Evolutionary conservation across 2,888 invertebrate genomes (phyloP), one percentile per base, ranked within the genome.

Genomic region (Quadroppia sp.): DNA sequence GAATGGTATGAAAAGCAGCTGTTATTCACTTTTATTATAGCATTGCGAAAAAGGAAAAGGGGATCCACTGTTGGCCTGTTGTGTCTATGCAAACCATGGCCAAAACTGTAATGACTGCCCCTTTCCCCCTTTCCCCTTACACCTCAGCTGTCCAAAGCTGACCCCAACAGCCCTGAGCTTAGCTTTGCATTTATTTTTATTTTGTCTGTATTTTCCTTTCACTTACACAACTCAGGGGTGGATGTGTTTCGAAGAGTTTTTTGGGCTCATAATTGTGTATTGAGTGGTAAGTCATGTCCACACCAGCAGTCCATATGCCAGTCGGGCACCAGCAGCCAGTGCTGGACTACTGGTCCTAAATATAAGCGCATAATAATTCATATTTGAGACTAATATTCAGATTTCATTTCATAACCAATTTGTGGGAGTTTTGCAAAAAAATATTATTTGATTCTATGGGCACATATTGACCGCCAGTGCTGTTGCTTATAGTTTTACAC

Each of bases 71-170:
- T 17, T 30, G 32, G 13, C 32, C 11, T 11, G 28, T 17, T 61
- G 2, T 6, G 2, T 23, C 6, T 59, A 61, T 61, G 61, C 30
- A 30, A 32, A 11, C 61, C 61, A 61, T 61, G 30, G 30, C 61
- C 28, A 30, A 30, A 11, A 53, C 28, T 30, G 30, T 61, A 61
- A 61, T 61, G n/a, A 61, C 30, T 61, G 17, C 25, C 20, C 61
- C 61, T n/a, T 32, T 32, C 20, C 61, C 56, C 15, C 17, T 2
- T 17, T 4, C 61, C 61, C 25, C 61, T 61, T 61, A 61, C 61
- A 61, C 61, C 61, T 61, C 61, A 61, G 61, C 61, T 61, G 61
- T 61, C 61, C 61, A 61, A 61, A 61, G 61, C 61, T 61, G 61
- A 61, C 61, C 61, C 61, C 30, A 61, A n/a, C n/a, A n/a, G n/a